Base-by-base conservation (phyloP, 2,113 vertebrate genomes). In the Lepus europaeus region DNA sequence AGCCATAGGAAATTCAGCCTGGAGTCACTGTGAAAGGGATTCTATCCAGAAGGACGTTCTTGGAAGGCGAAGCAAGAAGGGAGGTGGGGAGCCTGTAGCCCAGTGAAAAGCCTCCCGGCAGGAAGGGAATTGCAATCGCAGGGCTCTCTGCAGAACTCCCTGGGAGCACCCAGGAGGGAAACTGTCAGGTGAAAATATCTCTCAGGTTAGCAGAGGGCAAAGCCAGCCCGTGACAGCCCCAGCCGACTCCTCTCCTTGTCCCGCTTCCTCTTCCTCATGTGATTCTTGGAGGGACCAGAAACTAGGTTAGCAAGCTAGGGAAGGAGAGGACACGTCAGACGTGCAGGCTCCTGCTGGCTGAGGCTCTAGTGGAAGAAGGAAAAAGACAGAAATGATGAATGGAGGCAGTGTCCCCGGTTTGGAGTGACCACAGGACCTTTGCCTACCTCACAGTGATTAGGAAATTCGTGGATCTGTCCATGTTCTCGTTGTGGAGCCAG, bases 251-350 rank as follows among this genome's bases (percentile, higher is more conserved):
- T 25, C 31, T 64, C 14, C 9, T 23, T 68, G 33, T 39, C 74
- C 73, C 51, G 56, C 66, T 39, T 90, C 74, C 33, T 59, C 61
- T 49, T 51, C 39, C 63, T 17, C 36, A 11, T 1, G 2, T 22
- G 23, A 84, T 80, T 85, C 72, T 69, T 79, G 72, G 56, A 74
- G 69, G 68, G 31, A 79, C 68, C 74, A 90, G 73, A 73, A 95
- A 95, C 33, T 13, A 92, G 82, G 56, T 59, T 39, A 61, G 27
- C 33, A 68, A 95, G 73, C n/a, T 36, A 49, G 31, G 9, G 9
- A n/a, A 73, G 87, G 68, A 69, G 20, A 31, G 81, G 77, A 85
- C 49, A 53, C 5, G 83, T n/a, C 88, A 68, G 88, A 59, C 31
- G 27, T 39, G 59, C 74, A 64, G 49, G 51, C n/a, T 82, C 51